phyloP scores from a whole-genome alignment of 2,113 vertebrate genomes.

The Pituophis catenifer region DNA sequence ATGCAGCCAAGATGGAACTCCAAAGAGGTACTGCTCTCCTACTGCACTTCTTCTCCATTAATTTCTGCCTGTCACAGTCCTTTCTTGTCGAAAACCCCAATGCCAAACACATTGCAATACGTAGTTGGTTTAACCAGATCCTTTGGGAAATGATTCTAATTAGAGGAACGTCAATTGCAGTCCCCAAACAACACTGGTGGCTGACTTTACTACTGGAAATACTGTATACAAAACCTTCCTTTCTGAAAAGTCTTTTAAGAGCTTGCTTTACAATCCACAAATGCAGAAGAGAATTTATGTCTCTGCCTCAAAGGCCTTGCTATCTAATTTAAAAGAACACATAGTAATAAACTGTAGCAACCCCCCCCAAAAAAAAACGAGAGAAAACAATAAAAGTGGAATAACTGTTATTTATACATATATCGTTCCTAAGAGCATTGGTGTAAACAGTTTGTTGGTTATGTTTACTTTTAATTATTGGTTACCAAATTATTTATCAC shows the following conservation, averaged over 20 bases:
- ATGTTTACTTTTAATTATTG: background rate
- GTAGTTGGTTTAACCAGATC: background rate
- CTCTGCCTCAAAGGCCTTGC: background rate
- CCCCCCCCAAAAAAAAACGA: background rate
- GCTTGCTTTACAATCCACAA: background rate
- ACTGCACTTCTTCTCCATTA: background rate
- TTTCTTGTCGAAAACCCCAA: background rate
- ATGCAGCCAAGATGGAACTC: background rate
- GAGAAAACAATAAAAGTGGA: background rate
- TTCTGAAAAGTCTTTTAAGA: constrained; percentile 2
- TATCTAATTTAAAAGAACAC: constrained; percentile 4
- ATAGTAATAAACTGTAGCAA: background rate
- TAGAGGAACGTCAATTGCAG: background rate
- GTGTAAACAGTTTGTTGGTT: background rate
- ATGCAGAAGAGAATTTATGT: background rate
- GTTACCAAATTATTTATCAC: background rate
- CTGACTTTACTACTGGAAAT: background rate
- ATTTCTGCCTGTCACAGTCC: background rate
- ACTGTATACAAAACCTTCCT: background rate
- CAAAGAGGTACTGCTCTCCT: background rate
- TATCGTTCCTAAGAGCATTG: background rate
- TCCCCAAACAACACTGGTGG: background rate
- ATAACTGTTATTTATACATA: background rate
- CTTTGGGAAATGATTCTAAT: constrained; percentile 12
- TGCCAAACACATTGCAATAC: background rate